A percentile compares a stretch with the other conserved stretches of the same genome.
Evolutionary conservation across 2,113 vertebrate genomes (phyloP).

Genomic region (Romanogobio albipinnatus): DNA sequence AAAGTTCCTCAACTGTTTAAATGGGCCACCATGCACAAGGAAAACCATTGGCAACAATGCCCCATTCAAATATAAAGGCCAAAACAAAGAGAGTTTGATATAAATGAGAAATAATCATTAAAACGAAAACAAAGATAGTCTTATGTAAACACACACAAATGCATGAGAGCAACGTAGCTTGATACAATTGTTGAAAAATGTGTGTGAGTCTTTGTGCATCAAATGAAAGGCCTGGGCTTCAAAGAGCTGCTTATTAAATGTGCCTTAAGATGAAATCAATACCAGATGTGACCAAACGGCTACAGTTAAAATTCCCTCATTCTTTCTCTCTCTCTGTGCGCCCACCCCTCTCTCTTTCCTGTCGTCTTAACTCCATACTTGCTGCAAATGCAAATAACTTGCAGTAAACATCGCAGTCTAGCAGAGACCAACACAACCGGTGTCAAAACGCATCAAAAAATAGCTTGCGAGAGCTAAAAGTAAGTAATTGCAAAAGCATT

Average conservation of each 20-base stretch:
- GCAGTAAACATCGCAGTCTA: slow-evolving; percentile 50
- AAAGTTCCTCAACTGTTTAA: not conserved
- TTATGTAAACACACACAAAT: slow-evolving; percentile 70
- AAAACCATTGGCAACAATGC: slow-evolving; percentile 64
- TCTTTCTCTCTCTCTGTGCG: slow-evolving; percentile 69
- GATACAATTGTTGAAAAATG: slow-evolving; percentile 90
- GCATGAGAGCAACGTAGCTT: slow-evolving; percentile 72
- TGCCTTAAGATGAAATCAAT: slow-evolving; percentile 92
- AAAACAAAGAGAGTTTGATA: slow-evolving; percentile 44
- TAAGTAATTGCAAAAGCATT: too few relatives aligned
- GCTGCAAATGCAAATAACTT: slow-evolving; percentile 41
- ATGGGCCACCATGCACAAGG: slow-evolving; percentile 45
- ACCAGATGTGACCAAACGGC: slow-evolving; percentile 91
- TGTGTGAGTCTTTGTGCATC: slow-evolving; percentile 83
- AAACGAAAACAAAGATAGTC: slow-evolving; percentile 65
- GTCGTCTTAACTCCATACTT: slow-evolving; percentile 28
- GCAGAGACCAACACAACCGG: slow-evolving; percentile 36
- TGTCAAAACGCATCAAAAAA: slow-evolving; percentile 6
- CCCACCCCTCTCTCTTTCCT: slow-evolving; percentile 45
- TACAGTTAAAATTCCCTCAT: slow-evolving; percentile 77
- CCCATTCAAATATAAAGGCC: slow-evolving; percentile 52
- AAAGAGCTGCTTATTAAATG: slow-evolving; percentile 94
- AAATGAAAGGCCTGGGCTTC: slow-evolving; percentile 90
- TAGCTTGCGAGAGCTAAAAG: not conserved
- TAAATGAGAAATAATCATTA: slow-evolving; percentile 63